Base-by-base conservation (phyloP, 2,797 vertebrate genomes). In the Fistularia commersonii region DNA sequence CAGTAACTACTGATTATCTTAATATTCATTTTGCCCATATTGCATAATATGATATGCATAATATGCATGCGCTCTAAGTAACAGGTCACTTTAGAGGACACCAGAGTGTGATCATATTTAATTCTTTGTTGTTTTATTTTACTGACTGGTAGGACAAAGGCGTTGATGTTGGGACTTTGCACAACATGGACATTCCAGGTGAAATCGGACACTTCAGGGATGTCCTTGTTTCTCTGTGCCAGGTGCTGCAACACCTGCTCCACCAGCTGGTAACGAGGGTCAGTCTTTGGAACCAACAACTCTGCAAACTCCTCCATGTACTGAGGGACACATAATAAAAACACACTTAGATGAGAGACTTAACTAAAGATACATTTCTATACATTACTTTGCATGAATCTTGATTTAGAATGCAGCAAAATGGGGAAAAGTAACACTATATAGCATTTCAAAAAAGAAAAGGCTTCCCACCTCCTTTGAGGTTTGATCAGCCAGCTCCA, bases 81-180 rank as follows among this genome's bases (percentile, higher is more conserved):
- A 23, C 23, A 23, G 23, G 23, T 23, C 4, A 23, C 23, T 23
- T 23, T 23, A 23, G 23, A 23, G 23, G 23, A 23, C 23, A 2
- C 23, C 23, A 23, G 23, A 23, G 23, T 23, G 23, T 23, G 23
- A 23, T 23, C 23, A 23, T 23, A 23, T 23, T 23, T 23, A 23
- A 23, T 23, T 23, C 23, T 23, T 23, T 23, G 23, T 23, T 23
- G 2, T 23, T 23, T 23, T 23, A 23, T 23, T 23, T 23, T 23
- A 81, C 95, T 93, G 74, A 99, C 96, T n/a, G 95, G 93, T 15
- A 98, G 83, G 54, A 96, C 93, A 76, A 94, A 97, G 36, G 96
- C 94, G 48, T 99, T 98, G 66, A 90, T 45, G 6, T 50, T 62
- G 11, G 92, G 84, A 3, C 85, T 86, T 0, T 97, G 88, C 43